These are phyloP conservation scores for Alligator mississippiensis DNA, from an alignment of 2,113 vertebrate species.

Conservation along the genomic window DNA sequence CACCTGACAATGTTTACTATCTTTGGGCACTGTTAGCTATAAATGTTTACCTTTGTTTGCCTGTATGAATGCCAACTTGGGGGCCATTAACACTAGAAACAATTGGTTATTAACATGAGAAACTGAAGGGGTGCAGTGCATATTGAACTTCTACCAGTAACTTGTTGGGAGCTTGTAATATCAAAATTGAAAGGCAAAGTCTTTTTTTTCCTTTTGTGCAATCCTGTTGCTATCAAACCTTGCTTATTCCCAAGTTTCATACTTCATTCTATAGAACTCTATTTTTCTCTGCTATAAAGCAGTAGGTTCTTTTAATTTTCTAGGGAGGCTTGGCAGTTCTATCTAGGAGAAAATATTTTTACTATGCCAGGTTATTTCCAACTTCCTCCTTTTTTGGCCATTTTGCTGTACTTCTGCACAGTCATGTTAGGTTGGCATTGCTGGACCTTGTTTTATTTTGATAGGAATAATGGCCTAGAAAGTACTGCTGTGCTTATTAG, in stretches of 20 bases:
- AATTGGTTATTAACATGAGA: conserved; percentile 65
- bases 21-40: conserved; percentile 78
- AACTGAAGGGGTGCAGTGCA: conserved; percentile 75
- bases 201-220: conserved; percentile 39
- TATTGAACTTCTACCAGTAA: conserved; percentile 68
- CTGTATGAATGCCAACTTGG: conserved; percentile 93
- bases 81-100: conserved; percentile 76
- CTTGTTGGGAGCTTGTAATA: conserved; percentile 46
- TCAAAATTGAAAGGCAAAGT: conserved; percentile 51
- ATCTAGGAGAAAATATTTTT: not conserved
- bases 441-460: conserved; percentile 69
- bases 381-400: conserved; percentile 63
- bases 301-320: conserved; percentile 74
- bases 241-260: conserved; percentile 75
- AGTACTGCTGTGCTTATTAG: conserved; percentile 60
- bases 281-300: conserved; percentile 66
- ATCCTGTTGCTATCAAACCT: conserved; percentile 72
- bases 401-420: conserved; percentile 70
- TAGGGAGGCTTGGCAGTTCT: conserved; percentile 62
- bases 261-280: conserved; percentile 71
- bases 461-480: conserved; percentile 74
- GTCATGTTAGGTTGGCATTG: conserved; percentile 63
- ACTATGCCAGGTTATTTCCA: conserved; percentile 31
- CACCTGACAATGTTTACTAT: conserved; percentile 75
- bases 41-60: conserved; percentile 94